Base-by-base conservation (phyloP, 1,140 invertebrate species). In the Drosophila lini region DNA sequence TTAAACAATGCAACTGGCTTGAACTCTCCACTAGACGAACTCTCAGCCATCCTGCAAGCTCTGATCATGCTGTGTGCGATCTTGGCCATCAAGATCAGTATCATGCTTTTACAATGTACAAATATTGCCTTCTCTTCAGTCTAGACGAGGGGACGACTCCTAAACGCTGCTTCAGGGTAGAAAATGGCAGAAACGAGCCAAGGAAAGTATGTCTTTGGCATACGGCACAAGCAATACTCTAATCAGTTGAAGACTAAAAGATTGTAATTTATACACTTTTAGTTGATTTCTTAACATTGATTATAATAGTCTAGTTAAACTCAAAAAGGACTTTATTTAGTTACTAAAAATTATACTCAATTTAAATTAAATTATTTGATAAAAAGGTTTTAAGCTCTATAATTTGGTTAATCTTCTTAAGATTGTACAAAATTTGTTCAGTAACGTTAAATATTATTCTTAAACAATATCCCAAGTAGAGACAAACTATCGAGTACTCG, bases 21-120 rank as follows among this genome's bases (percentile, higher is more conserved):
- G 80, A 86, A 86, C 83, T 83, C 73, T 57, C 34, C 53, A 59
- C 71, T 34, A 80, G 60, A 81, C 77, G 45, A 76, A 58, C 44
- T 45, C 44, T 34, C 44, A 31, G 34, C 36, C 44, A 61, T 58
- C 53, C 45, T 42, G 67, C 60, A 52, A 59, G 59, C 61, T 42
- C 53, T 3, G 80, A 80, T 74, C 83, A 77, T 70, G 82, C 80
- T 83, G 71, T 86, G 83, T 86, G 83, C 83, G 83, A 88, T 88
- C 83, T 88, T 88, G 65, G 74, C 83, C 80, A 89, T 88, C 80
- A 88, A 88, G 83, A 88, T 88, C 83, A 88, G 77, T 88, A 88
- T 88, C 83, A 67, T 41, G 73, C 80, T 75, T 69, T 80, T 83
- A 89, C 83, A 89, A 88, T 80, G 84, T 88, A 83, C 83, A 88